These are phyloP conservation scores for Pristionchus japonicus DNA, from an alignment of 2,888 invertebrate species.

Conservation along the genomic window DNA sequence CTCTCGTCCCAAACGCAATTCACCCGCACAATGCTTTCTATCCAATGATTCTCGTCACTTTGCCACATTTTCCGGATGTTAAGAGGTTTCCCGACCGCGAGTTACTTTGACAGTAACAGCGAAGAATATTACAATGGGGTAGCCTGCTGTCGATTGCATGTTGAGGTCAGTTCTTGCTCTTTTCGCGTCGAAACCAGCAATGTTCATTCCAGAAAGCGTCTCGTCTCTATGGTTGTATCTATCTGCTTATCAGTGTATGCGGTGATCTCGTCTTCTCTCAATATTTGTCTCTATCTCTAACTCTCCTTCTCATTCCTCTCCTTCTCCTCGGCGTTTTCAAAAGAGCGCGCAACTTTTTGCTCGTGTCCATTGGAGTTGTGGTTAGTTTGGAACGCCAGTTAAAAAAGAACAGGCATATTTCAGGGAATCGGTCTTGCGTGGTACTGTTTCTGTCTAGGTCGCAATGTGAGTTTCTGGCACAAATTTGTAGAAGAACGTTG, in stretches of 20 bases:
- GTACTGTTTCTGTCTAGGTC: neutral
- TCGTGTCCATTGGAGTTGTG: neutral
- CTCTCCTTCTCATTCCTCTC: neutral
- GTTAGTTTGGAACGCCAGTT: neutral
- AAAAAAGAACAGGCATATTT: neutral
- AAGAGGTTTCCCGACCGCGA: neutral
- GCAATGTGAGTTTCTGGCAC: neutral
- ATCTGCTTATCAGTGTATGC: neutral
- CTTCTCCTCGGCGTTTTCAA: neutral
- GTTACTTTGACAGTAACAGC: slow-evolving; percentile 2
- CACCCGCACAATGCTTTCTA: neutral
- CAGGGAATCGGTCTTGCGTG: neutral
- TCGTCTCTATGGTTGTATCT: neutral
- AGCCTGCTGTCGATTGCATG: neutral
- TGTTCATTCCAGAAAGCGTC: neutral
- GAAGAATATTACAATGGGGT: neutral
- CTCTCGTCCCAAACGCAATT: neutral
- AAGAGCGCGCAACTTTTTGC: neutral
- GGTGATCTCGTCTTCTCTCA: neutral
- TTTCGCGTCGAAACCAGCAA: too few relatives aligned
- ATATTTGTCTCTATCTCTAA: neutral
- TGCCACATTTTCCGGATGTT: neutral
- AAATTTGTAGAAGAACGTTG: neutral
- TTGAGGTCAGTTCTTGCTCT: neutral
- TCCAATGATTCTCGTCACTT: neutral